Base-by-base conservation (phyloP, 2,113 vertebrate species). In the Pandion haliaetus region DNA sequence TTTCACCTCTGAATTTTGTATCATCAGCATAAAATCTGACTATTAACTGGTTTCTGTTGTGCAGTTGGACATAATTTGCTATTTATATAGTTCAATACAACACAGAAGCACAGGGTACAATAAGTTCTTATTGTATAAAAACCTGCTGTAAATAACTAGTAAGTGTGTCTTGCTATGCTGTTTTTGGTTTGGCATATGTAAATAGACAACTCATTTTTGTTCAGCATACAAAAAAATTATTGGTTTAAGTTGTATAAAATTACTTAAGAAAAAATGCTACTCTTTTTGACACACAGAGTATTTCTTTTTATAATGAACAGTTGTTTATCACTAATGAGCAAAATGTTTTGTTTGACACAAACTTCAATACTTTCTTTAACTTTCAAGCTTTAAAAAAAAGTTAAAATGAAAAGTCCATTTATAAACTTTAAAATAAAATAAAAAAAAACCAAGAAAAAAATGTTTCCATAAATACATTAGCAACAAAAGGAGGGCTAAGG, bases 221-320 rank as follows among this genome's bases (percentile, higher is more conserved):
- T 79, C 19, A 55, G 5, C 14, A 25, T n/a, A 59, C 1, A 3
- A 61, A 63, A 81, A 38, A 82, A 23, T 8, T 10, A n/a, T 29
- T 32, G 8, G 1, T 31, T 55, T n/a, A 49, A 63, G 5, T 57
- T 86, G 7, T 59, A 32, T 24, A 77, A 62, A 59, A 24, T 52
- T 55, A 12, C 13, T 14, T 40, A 31, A 47, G 16, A 47, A 77
- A 42, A 69, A 28, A 19, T 36, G 9, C 0, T 63, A 16, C 8
- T 10, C 7, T 54, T 88, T 82, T 50, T 36, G 11, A 52, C 4
- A 71, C 0, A 2, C 5, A 34, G 3, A 84, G 0, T 4, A 47
- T 67, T 71, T 86, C 5, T 36, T 70, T 76, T 49, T 40, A 57
- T 55, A 72, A 72, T 11, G 14, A 90, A 12, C 4, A 42, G 17